Percentiles rank a stretch among this genome's conserved stretches.
Conservation (phyloP, 1,140 invertebrate species). For the Luehdorfia chinensis region DNA sequence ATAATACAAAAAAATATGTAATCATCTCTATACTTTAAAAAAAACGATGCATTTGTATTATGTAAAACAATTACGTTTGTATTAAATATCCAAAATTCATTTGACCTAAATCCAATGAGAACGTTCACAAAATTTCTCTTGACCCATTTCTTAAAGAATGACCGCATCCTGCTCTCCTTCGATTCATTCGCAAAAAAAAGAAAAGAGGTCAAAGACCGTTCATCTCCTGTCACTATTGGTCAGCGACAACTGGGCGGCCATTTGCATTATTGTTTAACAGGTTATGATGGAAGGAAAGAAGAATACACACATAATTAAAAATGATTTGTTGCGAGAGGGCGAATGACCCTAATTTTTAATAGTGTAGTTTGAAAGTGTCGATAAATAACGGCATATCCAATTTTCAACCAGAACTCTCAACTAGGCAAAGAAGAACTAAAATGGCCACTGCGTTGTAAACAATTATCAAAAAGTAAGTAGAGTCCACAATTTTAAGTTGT, state of each 20-base stretch:
- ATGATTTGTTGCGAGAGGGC: constrained; percentile 67
- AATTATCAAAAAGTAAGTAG: no score
- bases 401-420: no score
- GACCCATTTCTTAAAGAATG: constrained; percentile 57
- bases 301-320: constrained; percentile 69
- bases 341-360: constrained; percentile 65
- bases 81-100: constrained; percentile 30
- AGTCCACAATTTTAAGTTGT: no score
- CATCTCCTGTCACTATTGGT: constrained; percentile 23
- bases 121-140: constrained; percentile 45
- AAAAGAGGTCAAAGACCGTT: constrained; percentile 45
- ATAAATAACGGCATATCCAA: constrained; percentile 21
- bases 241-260: constrained; percentile 25
- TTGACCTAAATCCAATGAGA: constrained; percentile 46
- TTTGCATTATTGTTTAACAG: constrained; percentile 46
- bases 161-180: constrained; percentile 36
- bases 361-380: constrained; percentile 48
- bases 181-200: constrained; percentile 34
- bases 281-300: constrained; percentile 59
- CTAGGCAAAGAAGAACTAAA: no score
- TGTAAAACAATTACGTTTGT: no score
- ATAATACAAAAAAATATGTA: no score
- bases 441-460: no score
- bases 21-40: no score
- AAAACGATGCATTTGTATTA: no score